Evolutionary conservation across 1,140 invertebrate species (phyloP).

Genomic region (Marisa cornuarietis): DNA sequence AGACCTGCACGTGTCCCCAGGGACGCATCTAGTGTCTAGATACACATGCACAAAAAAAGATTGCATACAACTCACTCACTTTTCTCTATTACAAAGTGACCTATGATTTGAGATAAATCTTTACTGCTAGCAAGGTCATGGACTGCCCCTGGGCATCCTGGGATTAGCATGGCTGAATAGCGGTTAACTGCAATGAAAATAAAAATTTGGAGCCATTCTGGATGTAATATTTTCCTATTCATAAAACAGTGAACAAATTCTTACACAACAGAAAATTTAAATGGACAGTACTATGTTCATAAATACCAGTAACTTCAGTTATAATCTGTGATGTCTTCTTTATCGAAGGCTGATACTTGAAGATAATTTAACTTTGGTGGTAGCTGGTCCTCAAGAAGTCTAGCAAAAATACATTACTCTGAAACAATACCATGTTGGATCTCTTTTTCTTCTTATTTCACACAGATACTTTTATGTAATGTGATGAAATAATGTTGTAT

Average conservation of each 20-base stretch:
- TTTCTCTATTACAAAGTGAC: slow-evolving; percentile 65
- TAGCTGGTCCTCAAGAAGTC: too few relatives aligned
- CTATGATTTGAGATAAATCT: slow-evolving; percentile 62
- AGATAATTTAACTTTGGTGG: too few relatives aligned
- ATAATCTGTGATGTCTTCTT: too few relatives aligned
- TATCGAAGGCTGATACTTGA: too few relatives aligned
- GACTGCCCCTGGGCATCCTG: slow-evolving; percentile 65
- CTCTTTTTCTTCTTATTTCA: not conserved
- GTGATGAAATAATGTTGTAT: not conserved
- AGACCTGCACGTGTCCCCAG: too few relatives aligned
- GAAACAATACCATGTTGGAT: not conserved
- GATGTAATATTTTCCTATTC: too few relatives aligned
- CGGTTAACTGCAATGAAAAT: slow-evolving; percentile 59
- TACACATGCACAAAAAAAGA: not conserved
- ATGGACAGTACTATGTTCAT: too few relatives aligned
- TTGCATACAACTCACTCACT: slow-evolving; percentile 50
- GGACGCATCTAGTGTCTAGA: not conserved
- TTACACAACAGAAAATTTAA: too few relatives aligned
- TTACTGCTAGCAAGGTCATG: slow-evolving; percentile 61
- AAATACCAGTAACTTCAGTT: too few relatives aligned
- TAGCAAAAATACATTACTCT: too few relatives aligned
- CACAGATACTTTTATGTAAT: not conserved
- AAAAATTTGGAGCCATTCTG: not conserved
- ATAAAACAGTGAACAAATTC: too few relatives aligned
- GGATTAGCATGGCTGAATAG: slow-evolving; percentile 66